phyloP scores from a whole-genome alignment of 1,140 invertebrate species.

The Drosophila auraria region DNA sequence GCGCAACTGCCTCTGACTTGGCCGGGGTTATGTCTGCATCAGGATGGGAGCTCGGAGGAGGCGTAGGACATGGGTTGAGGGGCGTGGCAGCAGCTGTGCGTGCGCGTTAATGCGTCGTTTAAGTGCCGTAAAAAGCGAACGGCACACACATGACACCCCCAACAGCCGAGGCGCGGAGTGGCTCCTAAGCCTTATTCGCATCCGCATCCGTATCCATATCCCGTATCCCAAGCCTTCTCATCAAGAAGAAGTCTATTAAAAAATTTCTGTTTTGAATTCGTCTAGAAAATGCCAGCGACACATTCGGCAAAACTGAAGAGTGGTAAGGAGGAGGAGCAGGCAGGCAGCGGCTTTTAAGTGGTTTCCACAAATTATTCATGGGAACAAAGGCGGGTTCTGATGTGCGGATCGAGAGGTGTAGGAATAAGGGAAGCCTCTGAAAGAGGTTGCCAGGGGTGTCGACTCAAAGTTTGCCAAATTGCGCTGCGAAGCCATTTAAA shows the following conservation, averaged over 20 bases:
- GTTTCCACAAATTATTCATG: slow-evolving; percentile 79
- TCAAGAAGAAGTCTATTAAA: slow-evolving; percentile 71
- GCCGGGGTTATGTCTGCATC: slow-evolving; percentile 47
- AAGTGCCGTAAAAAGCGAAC: slow-evolving; percentile 81
- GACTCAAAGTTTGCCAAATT: slow-evolving; percentile 30
- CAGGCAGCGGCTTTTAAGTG: slow-evolving; percentile 64
- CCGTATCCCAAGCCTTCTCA: slow-evolving; percentile 10
- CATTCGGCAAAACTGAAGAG: slow-evolving; percentile 44
- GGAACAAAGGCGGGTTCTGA: slow-evolving; percentile 47
- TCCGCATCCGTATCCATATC: neutral
- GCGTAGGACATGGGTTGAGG: slow-evolving; percentile 23
- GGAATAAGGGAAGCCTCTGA: neutral
- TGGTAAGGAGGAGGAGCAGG: neutral
- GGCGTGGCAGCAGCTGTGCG: slow-evolving; percentile 76
- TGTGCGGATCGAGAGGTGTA: neutral
- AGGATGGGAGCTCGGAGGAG: neutral
- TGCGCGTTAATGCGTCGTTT: slow-evolving; percentile 81
- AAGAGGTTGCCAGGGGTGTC: slow-evolving; percentile 13
- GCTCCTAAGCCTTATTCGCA: slow-evolving; percentile 20
- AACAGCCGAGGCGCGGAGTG: slow-evolving; percentile 4
- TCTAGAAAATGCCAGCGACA: slow-evolving; percentile 70
- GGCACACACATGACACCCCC: slow-evolving; percentile 55
- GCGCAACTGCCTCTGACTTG: slow-evolving; percentile 52
- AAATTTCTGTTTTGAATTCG: slow-evolving; percentile 79
- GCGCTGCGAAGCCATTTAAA: neutral